A percentile compares a stretch with the other conserved stretches of the same genome.
Evolutionary conservation across 2,113 vertebrate species (phyloP).

Genomic region (Callocephalon fimbriatum): DNA sequence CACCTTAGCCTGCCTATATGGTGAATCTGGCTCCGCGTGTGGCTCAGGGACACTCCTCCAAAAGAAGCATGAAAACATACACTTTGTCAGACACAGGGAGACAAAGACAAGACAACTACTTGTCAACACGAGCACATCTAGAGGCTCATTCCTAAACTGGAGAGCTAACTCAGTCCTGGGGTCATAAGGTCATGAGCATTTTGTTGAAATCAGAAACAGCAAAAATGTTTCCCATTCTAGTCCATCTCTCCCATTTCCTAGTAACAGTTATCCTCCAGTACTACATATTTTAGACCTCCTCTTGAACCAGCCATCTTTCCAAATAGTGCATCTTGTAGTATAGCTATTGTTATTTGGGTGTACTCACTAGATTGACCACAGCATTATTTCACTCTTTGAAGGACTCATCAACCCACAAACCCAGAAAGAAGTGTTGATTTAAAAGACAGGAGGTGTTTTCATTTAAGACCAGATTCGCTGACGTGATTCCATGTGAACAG

Average conservation of each 20-base stretch:
- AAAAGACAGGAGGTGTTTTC: background rate
- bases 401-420: background rate
- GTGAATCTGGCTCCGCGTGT: background rate
- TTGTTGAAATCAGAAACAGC: background rate
- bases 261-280: background rate
- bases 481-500: background rate
- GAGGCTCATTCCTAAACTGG: background rate
- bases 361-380: background rate
- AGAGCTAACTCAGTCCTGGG: background rate
- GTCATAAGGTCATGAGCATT: background rate
- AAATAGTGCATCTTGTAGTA: background rate
- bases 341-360: background rate
- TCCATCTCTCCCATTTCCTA: background rate
- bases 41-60: background rate
- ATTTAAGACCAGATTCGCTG: background rate
- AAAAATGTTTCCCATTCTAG: background rate
- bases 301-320: background rate
- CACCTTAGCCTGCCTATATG: background rate
- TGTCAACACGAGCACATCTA: background rate
- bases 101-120: background rate
- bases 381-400: background rate
- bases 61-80: background rate
- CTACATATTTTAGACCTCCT: background rate
- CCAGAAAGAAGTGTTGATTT: background rate
- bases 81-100: background rate